Evolutionary conservation across 2,113 vertebrate species (phyloP).

Genomic region (Saguinus midas): DNA sequence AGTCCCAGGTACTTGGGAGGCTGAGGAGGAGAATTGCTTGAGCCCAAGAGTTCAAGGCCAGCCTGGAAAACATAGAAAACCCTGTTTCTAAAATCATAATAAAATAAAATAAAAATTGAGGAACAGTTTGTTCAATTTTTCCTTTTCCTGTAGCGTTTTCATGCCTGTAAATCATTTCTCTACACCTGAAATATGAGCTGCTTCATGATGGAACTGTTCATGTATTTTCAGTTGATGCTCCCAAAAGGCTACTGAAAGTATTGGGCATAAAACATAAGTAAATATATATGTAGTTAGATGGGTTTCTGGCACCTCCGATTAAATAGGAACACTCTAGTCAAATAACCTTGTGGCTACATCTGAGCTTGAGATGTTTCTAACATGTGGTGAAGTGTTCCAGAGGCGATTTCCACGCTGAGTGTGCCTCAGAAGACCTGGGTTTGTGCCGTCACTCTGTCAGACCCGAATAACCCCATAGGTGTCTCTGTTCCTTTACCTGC

Average conservation of each 20-base stretch:
- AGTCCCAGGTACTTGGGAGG: background rate
- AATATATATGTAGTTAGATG: background rate
- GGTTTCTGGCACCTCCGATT: background rate
- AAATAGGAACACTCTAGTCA: background rate
- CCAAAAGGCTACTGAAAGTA: fast-evolving
- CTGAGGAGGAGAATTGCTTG: background rate
- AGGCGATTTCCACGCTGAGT: background rate
- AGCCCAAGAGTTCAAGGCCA: background rate
- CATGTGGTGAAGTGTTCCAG: background rate
- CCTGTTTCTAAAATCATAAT: background rate
- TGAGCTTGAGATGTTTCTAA: background rate
- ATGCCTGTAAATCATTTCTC: background rate
- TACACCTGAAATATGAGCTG: background rate
- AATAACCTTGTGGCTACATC: background rate
- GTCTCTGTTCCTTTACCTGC: background rate
- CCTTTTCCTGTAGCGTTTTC: background rate
- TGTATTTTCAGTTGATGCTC: background rate
- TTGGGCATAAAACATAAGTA: background rate
- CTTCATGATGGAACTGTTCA: background rate
- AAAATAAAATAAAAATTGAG: background rate
- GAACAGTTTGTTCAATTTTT: background rate
- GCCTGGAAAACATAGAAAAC: background rate
- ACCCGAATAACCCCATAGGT: fast-evolving
- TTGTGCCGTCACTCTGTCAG: background rate
- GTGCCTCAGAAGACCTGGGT: background rate